These are phyloP conservation scores for Gymnothorax javanicus DNA, from an alignment of 2,797 vertebrate species.

Conservation along the genomic window DNA sequence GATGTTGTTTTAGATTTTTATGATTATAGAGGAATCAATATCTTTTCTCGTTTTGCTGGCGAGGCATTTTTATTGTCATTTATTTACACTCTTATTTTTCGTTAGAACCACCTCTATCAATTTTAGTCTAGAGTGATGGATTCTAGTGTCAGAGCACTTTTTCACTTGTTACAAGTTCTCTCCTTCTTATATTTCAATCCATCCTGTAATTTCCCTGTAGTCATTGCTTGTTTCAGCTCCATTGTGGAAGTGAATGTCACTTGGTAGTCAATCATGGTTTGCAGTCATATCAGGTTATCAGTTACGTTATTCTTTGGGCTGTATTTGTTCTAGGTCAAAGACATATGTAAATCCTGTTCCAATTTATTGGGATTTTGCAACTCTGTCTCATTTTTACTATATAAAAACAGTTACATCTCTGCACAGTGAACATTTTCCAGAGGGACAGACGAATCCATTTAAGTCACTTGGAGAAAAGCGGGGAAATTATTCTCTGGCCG, in stretches of 20 bases:
- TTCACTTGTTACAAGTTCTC: neutral
- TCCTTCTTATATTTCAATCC: neutral
- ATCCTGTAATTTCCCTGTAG: neutral
- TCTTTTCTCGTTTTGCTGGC: neutral
- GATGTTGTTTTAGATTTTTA: neutral
- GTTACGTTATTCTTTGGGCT: neutral
- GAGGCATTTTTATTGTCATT: neutral
- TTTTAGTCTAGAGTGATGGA: neutral
- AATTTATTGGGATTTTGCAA: too few relatives aligned
- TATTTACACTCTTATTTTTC: neutral
- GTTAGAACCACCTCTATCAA: neutral
- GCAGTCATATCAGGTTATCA: neutral
- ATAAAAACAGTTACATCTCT: neutral
- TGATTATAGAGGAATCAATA: neutral
- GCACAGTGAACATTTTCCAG: neutral
- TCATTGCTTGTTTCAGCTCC: neutral
- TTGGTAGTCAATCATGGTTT: neutral
- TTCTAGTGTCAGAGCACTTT: neutral
- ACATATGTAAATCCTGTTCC: neutral
- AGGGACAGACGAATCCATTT: neutral
- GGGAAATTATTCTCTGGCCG: neutral
- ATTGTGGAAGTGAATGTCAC: neutral
- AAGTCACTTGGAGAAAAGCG: neutral
- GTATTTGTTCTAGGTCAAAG: neutral
- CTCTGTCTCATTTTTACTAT: neutral